Evolutionary conservation across 2,888 invertebrate genomes (phyloP).

Genomic region (Trilocha varians): DNA sequence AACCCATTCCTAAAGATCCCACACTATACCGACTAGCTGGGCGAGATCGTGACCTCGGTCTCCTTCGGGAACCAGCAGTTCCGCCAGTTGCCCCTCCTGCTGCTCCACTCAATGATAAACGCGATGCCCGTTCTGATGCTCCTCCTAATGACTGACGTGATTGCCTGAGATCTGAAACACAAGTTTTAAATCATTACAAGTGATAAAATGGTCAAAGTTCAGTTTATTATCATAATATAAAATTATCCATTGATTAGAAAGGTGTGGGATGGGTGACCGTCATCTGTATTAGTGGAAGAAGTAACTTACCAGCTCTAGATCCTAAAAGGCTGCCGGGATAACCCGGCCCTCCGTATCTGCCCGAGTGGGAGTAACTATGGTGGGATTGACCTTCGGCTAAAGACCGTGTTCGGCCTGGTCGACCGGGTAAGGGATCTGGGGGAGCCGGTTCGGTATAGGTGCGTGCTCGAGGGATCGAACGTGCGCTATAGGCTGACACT

Average conservation of each 20-base stretch:
- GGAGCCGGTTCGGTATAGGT: slow-evolving; percentile 79
- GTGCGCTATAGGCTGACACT: slow-evolving; percentile 91
- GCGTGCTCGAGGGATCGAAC: slow-evolving; percentile 90
- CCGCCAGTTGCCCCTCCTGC: slow-evolving; percentile 76
- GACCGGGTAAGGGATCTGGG: slow-evolving; percentile 84
- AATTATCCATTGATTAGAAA: too few species aligned
- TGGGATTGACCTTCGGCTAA: slow-evolving; percentile 92
- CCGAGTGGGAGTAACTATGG: slow-evolving; percentile 90
- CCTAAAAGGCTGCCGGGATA: slow-evolving; percentile 80
- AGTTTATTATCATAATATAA: too few species aligned
- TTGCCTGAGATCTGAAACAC: slow-evolving; percentile 82
- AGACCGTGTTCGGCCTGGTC: slow-evolving; percentile 84
- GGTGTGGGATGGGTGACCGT: not conserved
- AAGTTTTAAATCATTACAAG: too few species aligned
- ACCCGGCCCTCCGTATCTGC: slow-evolving; percentile 81
- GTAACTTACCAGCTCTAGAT: slow-evolving; percentile 59
- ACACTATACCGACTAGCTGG: slow-evolving; percentile 86
- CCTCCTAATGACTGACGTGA: slow-evolving; percentile 89
- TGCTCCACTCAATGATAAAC: slow-evolving; percentile 79
- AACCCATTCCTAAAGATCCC: slow-evolving; percentile 88
- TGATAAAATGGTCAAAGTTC: too few species aligned
- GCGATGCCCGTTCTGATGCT: slow-evolving; percentile 86
- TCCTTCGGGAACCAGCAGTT: slow-evolving; percentile 76
- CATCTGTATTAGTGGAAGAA: slow-evolving; percentile 13
- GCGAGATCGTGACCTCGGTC: slow-evolving; percentile 85